Evolutionary conservation across 2,797 vertebrate species (phyloP).

Genomic region (Emydoidea blandingii): DNA sequence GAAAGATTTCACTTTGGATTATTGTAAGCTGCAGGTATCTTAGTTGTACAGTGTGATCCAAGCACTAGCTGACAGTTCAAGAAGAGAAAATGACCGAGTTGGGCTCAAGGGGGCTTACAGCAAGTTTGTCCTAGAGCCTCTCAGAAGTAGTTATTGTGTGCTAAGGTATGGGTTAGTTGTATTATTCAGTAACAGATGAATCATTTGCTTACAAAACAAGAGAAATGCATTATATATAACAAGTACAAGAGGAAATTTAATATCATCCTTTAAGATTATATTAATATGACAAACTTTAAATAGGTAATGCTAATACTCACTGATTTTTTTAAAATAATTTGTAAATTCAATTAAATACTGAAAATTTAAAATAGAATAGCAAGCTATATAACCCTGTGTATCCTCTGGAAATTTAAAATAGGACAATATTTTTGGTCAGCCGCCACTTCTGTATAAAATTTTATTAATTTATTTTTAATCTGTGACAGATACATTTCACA

Average conservation of each 20-base stretch:
- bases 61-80: background rate
- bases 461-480: background rate
- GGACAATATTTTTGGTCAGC: background rate
- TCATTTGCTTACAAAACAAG: slow-evolving; percentile 1
- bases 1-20: background rate
- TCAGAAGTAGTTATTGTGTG: background rate
- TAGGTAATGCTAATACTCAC: background rate
- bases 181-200: slow-evolving; percentile 34
- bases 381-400: background rate
- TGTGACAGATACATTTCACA: background rate
- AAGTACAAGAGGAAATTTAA: background rate
- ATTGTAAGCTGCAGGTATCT: background rate
- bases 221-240: background rate
- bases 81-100: background rate
- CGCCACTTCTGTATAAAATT: background rate
- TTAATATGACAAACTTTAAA: background rate
- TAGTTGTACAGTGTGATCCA: background rate
- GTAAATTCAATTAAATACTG: background rate
- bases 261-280: background rate
- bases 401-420: background rate
- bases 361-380: background rate
- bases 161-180: background rate
- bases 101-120: background rate
- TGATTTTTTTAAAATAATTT: background rate
- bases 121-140: background rate